Percentiles rank a stretch among this genome's conserved stretches.
Evolutionary conservation across 2,797 vertebrate species (phyloP).

Genomic region (Pelobates cultripes): DNA sequence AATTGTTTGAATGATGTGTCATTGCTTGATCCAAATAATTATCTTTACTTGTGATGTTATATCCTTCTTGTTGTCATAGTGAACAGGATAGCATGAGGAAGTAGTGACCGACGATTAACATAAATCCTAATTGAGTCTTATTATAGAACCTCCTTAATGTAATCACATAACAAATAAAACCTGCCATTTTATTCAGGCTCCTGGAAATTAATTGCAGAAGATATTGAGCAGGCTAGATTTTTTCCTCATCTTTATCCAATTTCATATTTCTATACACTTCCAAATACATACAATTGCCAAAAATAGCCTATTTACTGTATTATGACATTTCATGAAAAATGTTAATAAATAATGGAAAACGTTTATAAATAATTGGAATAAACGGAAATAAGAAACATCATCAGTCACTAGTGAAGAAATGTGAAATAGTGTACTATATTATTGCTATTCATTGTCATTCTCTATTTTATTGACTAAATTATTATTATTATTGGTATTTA

Average conservation of each 20-base stretch:
- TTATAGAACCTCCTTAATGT: background rate
- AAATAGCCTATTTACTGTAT: too few relatives aligned
- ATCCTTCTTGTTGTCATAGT: conserved; percentile 20
- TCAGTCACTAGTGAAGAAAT: too few relatives aligned
- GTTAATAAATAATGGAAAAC: too few relatives aligned
- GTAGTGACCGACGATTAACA: conserved; percentile 9
- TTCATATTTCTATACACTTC: too few relatives aligned
- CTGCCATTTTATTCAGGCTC: background rate
- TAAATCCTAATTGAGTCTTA: conserved; percentile 13
- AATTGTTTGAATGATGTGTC: conserved; percentile 16
- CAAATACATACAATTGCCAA: too few relatives aligned
- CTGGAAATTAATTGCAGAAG: background rate
- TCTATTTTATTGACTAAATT: too few relatives aligned
- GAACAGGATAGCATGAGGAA: background rate
- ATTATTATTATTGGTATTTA: too few relatives aligned
- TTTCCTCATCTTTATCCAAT: background rate
- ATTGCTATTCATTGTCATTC: too few relatives aligned
- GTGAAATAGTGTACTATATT: too few relatives aligned
- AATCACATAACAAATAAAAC: conserved; percentile 5
- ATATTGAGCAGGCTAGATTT: background rate
- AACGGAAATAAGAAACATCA: too few relatives aligned
- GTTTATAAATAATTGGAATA: too few relatives aligned
- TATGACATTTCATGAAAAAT: too few relatives aligned
- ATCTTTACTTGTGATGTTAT: conserved; percentile 18
- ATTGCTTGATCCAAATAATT: conserved; percentile 22